These are phyloP conservation scores for Pocillopora meandrina DNA, from an alignment of 92 coral and sea anemone species.

Conservation along the genomic window DNA sequence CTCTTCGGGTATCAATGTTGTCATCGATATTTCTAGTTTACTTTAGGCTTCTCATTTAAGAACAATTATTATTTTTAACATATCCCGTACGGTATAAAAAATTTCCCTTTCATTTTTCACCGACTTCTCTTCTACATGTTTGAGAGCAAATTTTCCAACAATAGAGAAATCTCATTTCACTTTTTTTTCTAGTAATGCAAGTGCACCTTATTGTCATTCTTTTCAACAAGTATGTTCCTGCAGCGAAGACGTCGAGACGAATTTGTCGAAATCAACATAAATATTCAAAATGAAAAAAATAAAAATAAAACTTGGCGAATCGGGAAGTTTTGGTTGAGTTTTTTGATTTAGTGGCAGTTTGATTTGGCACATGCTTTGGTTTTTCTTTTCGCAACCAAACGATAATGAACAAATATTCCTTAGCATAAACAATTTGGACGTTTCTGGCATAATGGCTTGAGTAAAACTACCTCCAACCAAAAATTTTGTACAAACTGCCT, in stretches of 20 bases:
- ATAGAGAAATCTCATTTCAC: not conserved
- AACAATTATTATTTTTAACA: not conserved
- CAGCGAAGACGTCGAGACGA: constrained; percentile 14
- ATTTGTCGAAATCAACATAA: not conserved
- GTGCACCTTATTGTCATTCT: constrained; percentile 16
- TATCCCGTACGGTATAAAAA: not conserved
- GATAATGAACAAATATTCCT: no score
- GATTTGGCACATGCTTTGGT: not conserved
- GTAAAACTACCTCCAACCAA: not conserved
- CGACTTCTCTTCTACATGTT: not conserved
- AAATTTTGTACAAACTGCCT: not conserved
- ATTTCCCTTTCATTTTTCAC: not conserved
- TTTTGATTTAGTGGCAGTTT: constrained; percentile 11
- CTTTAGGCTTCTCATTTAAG: not conserved
- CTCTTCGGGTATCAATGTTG: not conserved
- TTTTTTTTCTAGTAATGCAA: not conserved
- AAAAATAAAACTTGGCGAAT: not conserved
- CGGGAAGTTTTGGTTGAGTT: not conserved
- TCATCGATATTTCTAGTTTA: not conserved
- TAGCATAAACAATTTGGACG: not conserved
- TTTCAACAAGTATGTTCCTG: constrained; percentile 15
- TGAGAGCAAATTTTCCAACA: not conserved
- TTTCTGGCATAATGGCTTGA: no score
- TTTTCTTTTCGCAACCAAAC: not conserved
- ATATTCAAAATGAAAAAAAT: constrained; percentile 22